A percentile compares a stretch with the other conserved stretches of the same genome.
Conservation (phyloP, 2,797 vertebrate genomes). For the Leucoraja ocellata region DNA sequence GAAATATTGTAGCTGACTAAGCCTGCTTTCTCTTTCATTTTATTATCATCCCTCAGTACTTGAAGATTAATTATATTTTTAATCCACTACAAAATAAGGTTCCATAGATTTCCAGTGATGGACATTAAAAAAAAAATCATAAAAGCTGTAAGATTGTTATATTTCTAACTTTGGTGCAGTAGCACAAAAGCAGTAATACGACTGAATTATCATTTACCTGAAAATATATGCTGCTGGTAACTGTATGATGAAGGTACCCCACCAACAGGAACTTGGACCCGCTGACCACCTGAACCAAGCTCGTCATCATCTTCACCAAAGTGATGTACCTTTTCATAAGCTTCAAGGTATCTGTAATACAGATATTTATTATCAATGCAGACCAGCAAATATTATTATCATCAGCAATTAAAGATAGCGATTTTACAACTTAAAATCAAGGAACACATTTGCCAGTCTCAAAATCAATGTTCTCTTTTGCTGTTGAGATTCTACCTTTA, state of each 20-base stretch:
- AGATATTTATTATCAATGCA: conserved; percentile 41
- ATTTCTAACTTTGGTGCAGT: neutral
- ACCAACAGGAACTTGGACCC: conserved; percentile 91
- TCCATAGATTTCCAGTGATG: neutral
- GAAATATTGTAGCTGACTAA: neutral
- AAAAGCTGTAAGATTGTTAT: neutral
- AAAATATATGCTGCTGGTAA: conserved; percentile 97
- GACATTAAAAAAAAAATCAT: neutral
- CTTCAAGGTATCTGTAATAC: conserved; percentile 88
- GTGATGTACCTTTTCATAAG: conserved; percentile 99
- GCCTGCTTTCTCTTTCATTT: neutral
- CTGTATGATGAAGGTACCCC: conserved; percentile 97
- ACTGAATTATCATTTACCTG: conserved; percentile 61
- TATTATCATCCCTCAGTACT: neutral
- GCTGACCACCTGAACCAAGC: conserved; percentile 90
- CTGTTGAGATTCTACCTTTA: neutral
- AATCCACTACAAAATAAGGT: neutral
- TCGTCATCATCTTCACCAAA: conserved; percentile 98
- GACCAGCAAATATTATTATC: conserved; percentile 39
- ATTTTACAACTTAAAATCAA: neutral
- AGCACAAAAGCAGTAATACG: neutral
- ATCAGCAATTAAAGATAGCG: neutral
- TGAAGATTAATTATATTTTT: neutral
- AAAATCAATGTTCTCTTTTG: conserved; percentile 28
- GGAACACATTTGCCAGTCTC: neutral